Conservation (phyloP, 2,888 invertebrate genomes). For the Nycteola revayana region DNA sequence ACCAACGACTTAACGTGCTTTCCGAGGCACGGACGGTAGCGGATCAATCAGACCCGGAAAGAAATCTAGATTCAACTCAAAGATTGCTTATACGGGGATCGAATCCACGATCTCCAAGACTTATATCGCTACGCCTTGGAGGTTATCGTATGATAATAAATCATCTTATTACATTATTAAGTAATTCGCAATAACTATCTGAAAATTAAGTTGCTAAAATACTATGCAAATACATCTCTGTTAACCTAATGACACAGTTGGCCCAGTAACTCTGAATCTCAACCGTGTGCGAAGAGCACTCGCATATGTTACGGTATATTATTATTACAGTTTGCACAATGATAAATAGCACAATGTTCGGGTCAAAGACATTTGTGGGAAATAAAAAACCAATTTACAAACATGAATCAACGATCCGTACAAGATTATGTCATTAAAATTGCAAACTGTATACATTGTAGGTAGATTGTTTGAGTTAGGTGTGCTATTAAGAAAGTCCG, state of each 20-base stretch:
- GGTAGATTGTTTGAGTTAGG: too few relatives aligned
- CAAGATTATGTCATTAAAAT: slow-evolving; percentile 52
- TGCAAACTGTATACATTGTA: too few relatives aligned
- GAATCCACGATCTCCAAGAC: too few relatives aligned
- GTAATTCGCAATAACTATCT: slow-evolving; percentile 4
- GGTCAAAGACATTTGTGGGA: slow-evolving; percentile 64
- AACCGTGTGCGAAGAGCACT: slow-evolving; percentile 50
- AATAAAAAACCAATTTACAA: slow-evolving; percentile 40
- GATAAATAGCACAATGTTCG: slow-evolving; percentile 63
- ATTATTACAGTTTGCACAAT: slow-evolving; percentile 57
- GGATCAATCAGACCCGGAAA: too few relatives aligned
- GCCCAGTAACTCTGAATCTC: slow-evolving; percentile 62
- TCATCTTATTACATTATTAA: too few relatives aligned
- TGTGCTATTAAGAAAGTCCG: too few relatives aligned
- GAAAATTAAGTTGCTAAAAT: slow-evolving; percentile 39
- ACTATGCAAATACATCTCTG: slow-evolving; percentile 62
- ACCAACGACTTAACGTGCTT: too few relatives aligned
- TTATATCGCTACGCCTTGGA: too few relatives aligned
- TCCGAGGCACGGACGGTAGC: too few relatives aligned
- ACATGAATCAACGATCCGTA: slow-evolving; percentile 37
- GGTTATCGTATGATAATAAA: too few relatives aligned
- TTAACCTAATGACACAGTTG: slow-evolving; percentile 75
- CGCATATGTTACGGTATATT: slow-evolving; percentile 71
- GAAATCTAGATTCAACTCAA: too few relatives aligned
- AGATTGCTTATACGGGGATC: too few relatives aligned